phyloP scores from a whole-genome alignment of 2,797 vertebrate genomes.

The Calcarius lapponicus region DNA sequence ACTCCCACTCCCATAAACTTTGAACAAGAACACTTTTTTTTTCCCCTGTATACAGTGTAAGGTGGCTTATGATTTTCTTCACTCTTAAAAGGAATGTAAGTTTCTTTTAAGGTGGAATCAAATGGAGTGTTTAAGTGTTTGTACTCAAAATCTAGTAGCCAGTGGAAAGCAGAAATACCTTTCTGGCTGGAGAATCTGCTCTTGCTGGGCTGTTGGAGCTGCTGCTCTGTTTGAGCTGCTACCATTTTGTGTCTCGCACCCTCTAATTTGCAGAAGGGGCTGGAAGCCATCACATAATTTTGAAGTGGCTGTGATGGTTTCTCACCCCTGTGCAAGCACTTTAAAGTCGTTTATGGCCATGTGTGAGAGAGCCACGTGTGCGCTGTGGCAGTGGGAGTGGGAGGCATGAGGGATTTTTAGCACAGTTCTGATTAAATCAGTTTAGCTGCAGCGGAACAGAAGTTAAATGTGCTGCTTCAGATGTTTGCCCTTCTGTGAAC shows the following conservation, averaged over 20 bases:
- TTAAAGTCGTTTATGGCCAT: background rate
- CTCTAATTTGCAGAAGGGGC: background rate
- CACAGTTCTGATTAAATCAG: constrained; percentile 25
- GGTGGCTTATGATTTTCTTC: background rate
- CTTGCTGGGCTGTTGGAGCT: background rate
- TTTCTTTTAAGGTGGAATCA: background rate
- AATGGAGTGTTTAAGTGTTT: background rate
- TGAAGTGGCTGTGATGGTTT: constrained; percentile 51
- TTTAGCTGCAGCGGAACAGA: background rate
- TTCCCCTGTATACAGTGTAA: background rate
- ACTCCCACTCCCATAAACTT: background rate
- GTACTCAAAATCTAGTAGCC: background rate
- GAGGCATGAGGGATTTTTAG: background rate
- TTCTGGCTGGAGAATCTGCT: background rate
- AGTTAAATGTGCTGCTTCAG: background rate
- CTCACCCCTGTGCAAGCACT: background rate
- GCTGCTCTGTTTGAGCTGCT: background rate
- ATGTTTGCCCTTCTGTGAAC: constrained; percentile 56
- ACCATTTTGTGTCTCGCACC: constrained; percentile 9
- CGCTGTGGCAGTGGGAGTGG: background rate
- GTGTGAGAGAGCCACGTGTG: background rate
- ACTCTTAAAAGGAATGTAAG: background rate
- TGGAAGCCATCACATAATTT: background rate
- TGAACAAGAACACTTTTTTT: background rate
- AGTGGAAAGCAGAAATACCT: background rate